Percentiles rank a stretch among this genome's conserved stretches.
Evolutionary conservation across 2,888 invertebrate species (phyloP).

Genomic region (Uropetala carovei): DNA sequence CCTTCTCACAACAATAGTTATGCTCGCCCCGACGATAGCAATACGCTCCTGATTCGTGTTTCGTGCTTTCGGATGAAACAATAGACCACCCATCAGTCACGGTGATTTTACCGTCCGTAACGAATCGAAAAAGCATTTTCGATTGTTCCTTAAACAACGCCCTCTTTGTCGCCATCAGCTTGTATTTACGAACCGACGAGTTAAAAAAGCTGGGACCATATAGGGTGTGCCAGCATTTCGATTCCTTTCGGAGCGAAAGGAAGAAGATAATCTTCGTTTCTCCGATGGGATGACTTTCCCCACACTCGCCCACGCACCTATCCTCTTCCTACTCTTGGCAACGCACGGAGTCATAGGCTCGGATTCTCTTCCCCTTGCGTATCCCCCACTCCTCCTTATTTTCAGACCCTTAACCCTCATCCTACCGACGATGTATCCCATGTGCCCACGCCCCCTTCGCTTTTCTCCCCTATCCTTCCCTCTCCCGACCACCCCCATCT

Average conservation of each 20-base stretch:
- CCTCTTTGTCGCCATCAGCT: slow-evolving; percentile 51
- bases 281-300: neutral
- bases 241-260: slow-evolving; percentile 13
- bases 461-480: no score
- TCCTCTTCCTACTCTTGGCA: neutral
- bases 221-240: slow-evolving; percentile 36
- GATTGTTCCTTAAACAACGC: neutral
- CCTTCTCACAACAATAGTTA: no score
- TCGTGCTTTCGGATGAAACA: slow-evolving; percentile 8
- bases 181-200: slow-evolving; percentile 43
- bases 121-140: slow-evolving; percentile 42
- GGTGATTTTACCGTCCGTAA: slow-evolving; percentile 23
- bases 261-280: neutral
- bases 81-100: slow-evolving; percentile 50
- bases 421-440: no score
- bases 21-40: neutral
- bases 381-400: neutral
- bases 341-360: neutral
- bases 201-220: slow-evolving; percentile 11
- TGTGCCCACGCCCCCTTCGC: no score
- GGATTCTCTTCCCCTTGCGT: neutral
- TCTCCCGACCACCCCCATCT: neutral
- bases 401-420: no score
- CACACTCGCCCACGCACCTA: neutral
- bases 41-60: slow-evolving; percentile 5